Conservation (phyloP, 1,140 invertebrate genomes). For the Bombus ignitus region DNA sequence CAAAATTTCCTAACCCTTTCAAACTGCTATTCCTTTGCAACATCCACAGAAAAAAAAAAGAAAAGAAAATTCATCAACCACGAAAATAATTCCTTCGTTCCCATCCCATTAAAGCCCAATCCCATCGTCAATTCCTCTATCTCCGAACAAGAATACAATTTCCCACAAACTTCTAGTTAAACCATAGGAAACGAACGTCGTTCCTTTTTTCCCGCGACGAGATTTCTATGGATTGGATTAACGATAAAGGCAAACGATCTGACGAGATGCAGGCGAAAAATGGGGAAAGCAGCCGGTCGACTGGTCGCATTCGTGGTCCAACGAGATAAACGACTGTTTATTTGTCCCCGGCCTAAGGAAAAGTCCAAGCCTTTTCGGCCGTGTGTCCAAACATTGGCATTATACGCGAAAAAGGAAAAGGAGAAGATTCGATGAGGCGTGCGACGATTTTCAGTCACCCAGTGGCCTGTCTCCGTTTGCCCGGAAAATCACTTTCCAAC, state of each 20-base stretch:
- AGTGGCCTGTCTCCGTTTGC: constrained; percentile 21
- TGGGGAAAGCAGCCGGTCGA: constrained; percentile 30
- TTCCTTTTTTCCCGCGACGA: neutral
- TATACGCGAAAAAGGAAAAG: constrained; percentile 41
- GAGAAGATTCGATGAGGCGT: constrained; percentile 54
- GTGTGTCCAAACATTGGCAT: constrained; percentile 70
- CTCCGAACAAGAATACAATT: neutral
- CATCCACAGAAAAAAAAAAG: neutral
- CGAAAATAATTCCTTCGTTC: neutral
- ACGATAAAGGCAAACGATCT: constrained; percentile 22
- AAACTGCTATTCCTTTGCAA: neutral
- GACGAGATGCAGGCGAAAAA: neutral
- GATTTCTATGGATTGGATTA: constrained; percentile 49
- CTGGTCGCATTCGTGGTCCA: constrained; percentile 46
- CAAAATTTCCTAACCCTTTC: neutral
- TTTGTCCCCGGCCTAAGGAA: constrained; percentile 40
- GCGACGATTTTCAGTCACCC: constrained; percentile 41
- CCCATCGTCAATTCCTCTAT: neutral
- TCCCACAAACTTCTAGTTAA: neutral
- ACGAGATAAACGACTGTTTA: constrained; percentile 64
- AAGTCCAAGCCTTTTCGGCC: constrained; percentile 66
- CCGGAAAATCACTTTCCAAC: constrained; percentile 49
- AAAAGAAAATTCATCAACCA: neutral
- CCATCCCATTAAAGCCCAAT: neutral
- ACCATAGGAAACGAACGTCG: neutral